Evolutionary conservation across 2,797 vertebrate species (phyloP), one percentile per base, ranked within the genome.

Genomic region (Pipistrellus nathusii): DNA sequence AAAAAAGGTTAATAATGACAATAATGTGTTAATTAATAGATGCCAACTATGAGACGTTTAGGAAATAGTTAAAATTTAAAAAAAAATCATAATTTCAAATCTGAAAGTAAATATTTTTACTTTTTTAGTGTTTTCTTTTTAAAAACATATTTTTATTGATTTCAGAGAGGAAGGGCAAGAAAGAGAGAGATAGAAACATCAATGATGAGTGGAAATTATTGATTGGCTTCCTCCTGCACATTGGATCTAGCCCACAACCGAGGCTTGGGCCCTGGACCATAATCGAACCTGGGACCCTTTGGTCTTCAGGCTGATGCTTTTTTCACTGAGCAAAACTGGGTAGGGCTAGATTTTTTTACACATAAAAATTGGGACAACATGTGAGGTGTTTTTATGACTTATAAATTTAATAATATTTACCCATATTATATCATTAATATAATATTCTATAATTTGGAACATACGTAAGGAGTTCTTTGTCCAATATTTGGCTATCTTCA

Each of bases 1-100:
- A 81, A 44, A 78, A 81, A 83, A 90, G 32, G 6, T 53, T 88
- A 85, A 68, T n/a, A 75, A 69, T 88, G 66, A 68, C 32, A 90
- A 11, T 51, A 75, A 73, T 62, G 51, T 81, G 9, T 81, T 62
- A 88, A 80, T 82, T 27, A 18, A 75, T 46, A 77, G n/a, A 69
- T 44, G 38, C 5, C 27, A 51, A 68, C 6, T 44, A 73, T 62
- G 21, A 82, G 20, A 86, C 17, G 0, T 85, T 87, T 48, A 66
- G 51, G 30, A 64, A 90, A 48, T 84, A 41, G 6, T 44, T 69
- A 41, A 87, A 89, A 78, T n/a, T 72, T 90, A 48, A 59, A 59
- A 57, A 59, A 57, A 57, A 59, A 59, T 59, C 57, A 59, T 59
- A 27, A 59, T 95, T 93, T 95, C 7, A 86, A 78, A 85, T 4